Conservation (phyloP, 2,888 invertebrate genomes). For the Reticulitermes lucifugus region DNA sequence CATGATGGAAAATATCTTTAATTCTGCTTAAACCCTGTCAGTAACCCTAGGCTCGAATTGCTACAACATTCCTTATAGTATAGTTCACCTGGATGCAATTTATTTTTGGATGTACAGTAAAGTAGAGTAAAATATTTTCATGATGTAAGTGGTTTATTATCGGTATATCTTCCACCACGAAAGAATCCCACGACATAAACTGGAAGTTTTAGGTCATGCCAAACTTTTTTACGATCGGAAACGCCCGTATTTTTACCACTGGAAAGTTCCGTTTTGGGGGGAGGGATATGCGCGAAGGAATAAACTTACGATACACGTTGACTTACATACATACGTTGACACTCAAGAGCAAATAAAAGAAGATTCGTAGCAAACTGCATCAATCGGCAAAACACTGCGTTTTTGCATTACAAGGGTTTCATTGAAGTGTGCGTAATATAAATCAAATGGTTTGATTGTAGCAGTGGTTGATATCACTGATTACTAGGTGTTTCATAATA, state of each 20-base stretch:
- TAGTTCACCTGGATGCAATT: background rate
- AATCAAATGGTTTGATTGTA: no score
- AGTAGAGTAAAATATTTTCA: slow-evolving; percentile 28
- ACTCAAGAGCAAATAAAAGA: background rate
- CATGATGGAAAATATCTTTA: no score
- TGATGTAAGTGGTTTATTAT: slow-evolving; percentile 5
- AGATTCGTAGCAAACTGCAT: background rate
- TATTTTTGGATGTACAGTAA: slow-evolving; percentile 34
- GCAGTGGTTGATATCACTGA: no score
- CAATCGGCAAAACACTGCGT: no score
- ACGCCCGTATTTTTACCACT: slow-evolving; percentile 15
- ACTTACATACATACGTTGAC: background rate
- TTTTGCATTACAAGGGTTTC: no score
- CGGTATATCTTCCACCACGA: slow-evolving; percentile 23
- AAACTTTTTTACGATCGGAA: slow-evolving; percentile 26
- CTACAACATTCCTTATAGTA: background rate
- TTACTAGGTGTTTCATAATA: no score
- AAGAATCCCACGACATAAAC: slow-evolving; percentile 25
- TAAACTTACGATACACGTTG: background rate
- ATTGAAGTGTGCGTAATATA: no score
- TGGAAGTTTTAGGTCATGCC: slow-evolving; percentile 32
- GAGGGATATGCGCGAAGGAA: background rate
- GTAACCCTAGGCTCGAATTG: background rate
- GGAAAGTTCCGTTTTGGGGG: background rate
- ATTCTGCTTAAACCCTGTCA: no score